Evolutionary conservation across 2,797 vertebrate genomes (phyloP).

Genomic region (Cryptoblepharus egeriae): DNA sequence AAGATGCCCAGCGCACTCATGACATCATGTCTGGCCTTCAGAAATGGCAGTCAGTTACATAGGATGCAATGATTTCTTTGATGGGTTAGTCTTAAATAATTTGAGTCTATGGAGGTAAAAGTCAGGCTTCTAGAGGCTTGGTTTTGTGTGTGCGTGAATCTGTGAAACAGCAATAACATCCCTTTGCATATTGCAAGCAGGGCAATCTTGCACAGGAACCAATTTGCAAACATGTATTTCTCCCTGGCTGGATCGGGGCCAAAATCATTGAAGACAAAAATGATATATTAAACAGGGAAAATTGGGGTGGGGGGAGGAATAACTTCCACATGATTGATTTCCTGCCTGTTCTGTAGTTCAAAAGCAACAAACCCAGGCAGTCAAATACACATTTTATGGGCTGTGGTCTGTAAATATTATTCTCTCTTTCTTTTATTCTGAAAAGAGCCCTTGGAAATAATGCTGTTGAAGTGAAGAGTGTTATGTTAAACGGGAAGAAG

Average conservation of each 20-base stretch:
- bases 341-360: neutral
- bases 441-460: constrained; percentile 64
- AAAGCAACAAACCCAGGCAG: neutral
- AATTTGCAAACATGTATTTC: neutral
- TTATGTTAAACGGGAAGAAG: constrained; percentile 69
- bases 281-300: neutral
- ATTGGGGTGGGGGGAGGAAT: neutral
- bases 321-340: neutral
- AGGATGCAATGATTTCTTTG: no score
- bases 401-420: constrained; percentile 52
- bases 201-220: no score
- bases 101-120: no score
- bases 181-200: neutral
- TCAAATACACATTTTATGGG: constrained; percentile 8
- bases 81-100: no score
- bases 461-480: constrained; percentile 75
- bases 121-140: no score
- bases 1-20: no score
- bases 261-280: neutral
- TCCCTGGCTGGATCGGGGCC: neutral
- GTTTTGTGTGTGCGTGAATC: no score
- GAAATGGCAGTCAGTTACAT: no score
- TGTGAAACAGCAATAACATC: no score
- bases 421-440: constrained; percentile 74
- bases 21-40: no score